phyloP scores from a whole-genome alignment of 1,140 invertebrate genomes.

The Oncopodura yosiiana region DNA sequence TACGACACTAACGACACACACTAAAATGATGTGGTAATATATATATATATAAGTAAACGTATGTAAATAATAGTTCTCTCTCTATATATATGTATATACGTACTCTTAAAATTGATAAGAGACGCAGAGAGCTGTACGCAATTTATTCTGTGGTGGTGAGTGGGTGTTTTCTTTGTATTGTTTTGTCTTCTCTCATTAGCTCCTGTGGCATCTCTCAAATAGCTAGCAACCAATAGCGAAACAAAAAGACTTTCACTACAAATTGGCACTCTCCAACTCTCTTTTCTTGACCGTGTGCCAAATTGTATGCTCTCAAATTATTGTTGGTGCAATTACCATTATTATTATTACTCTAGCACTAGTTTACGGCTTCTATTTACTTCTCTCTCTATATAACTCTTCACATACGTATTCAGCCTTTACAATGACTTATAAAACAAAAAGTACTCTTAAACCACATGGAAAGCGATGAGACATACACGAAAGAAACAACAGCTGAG shows the following conservation, averaged over 20 bases:
- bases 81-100: too few relatives aligned
- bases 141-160: neutral
- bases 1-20: too few relatives aligned
- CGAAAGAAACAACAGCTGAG: too few relatives aligned
- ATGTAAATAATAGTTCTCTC: too few relatives aligned
- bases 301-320: conserved; percentile 4
- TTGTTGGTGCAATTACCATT: neutral
- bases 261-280: conserved; percentile 29
- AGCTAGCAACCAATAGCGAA: conserved; percentile 22
- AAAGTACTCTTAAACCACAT: neutral
- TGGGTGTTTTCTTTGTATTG: conserved; percentile 24
- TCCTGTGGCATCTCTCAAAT: conserved; percentile 8
- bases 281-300: conserved; percentile 26
- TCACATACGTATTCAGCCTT: neutral
- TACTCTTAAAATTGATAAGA: too few relatives aligned
- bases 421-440: neutral
- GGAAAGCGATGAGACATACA: too few relatives aligned
- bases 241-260: conserved; percentile 26
- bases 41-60: too few relatives aligned
- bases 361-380: too few relatives aligned
- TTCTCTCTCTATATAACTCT: neutral
- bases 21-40: too few relatives aligned
- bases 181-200: conserved; percentile 32
- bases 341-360: too few relatives aligned
- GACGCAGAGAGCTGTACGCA: too few relatives aligned